These are phyloP conservation scores for Ophion slaviceki DNA, from an alignment of 2,888 invertebrate species.

Conservation along the genomic window DNA sequence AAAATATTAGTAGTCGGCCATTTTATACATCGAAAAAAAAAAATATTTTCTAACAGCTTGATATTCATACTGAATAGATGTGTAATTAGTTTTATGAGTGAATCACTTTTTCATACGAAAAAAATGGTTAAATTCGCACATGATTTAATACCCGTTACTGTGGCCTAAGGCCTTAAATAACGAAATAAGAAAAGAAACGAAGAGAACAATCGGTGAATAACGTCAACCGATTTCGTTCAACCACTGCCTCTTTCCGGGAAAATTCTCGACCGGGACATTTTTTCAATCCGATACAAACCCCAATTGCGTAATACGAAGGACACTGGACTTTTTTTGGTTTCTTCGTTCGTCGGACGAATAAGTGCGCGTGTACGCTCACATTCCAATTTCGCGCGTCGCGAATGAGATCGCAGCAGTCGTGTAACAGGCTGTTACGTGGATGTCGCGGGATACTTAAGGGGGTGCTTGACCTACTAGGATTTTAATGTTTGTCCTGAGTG, in stretches of 20 bases:
- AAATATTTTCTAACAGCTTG: too few relatives aligned
- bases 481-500: too few relatives aligned
- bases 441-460: too few relatives aligned
- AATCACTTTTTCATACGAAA: too few relatives aligned
- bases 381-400: conserved; percentile 51
- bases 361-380: conserved; percentile 33
- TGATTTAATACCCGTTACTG: too few relatives aligned
- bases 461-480: too few relatives aligned
- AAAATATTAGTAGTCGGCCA: too few relatives aligned
- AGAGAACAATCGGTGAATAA: neutral
- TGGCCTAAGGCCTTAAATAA: neutral
- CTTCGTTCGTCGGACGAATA: neutral
- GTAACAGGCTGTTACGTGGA: neutral
- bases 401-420: neutral
- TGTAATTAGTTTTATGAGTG: too few relatives aligned
- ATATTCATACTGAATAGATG: too few relatives aligned
- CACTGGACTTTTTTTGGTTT: neutral
- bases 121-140: too few relatives aligned
- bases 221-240: conserved; percentile 68
- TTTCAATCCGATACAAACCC: conserved; percentile 49
- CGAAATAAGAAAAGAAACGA: conserved; percentile 5
- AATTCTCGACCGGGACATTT: conserved; percentile 51
- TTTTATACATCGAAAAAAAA: too few relatives aligned
- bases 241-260: conserved; percentile 74
- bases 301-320: conserved; percentile 35